phyloP scores from a whole-genome alignment of 2,113 vertebrate species.

The Cavia aperea region DNA sequence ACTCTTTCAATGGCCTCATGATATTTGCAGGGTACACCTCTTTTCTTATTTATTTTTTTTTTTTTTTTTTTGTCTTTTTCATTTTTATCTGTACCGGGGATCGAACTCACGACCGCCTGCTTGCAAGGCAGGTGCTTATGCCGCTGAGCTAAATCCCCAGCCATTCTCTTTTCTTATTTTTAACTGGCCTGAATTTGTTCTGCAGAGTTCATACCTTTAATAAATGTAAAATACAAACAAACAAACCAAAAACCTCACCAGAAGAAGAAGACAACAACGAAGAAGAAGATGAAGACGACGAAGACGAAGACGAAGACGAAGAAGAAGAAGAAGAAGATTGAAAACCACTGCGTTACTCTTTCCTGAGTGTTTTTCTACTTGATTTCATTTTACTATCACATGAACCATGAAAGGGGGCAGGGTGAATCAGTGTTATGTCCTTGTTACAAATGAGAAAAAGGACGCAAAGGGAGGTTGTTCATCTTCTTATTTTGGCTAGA shows the following conservation, averaged over 20 bases:
- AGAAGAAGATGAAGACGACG: not conserved
- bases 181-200: not conserved
- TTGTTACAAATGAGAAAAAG: not conserved
- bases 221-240: not conserved
- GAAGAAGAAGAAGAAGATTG: not conserved
- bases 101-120: too few species aligned
- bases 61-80: not conserved
- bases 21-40: not conserved
- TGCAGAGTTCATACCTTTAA: not conserved
- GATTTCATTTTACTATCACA: not conserved
- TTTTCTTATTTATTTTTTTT: not conserved
- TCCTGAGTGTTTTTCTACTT: not conserved
- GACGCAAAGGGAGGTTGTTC: not conserved
- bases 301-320: too few species aligned
- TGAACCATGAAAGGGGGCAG: not conserved
- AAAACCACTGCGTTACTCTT: not conserved
- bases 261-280: too few species aligned
- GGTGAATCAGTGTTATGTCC: not conserved
- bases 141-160: too few species aligned
- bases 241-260: too few species aligned
- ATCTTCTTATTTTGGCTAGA: conserved; percentile 10
- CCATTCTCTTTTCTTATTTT: not conserved
- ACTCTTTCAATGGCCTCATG: not conserved
- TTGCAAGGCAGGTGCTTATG: too few species aligned
- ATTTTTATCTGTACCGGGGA: too few species aligned